Conservation (phyloP, 2,113 vertebrate genomes). For the Tautogolabrus adspersus region DNA sequence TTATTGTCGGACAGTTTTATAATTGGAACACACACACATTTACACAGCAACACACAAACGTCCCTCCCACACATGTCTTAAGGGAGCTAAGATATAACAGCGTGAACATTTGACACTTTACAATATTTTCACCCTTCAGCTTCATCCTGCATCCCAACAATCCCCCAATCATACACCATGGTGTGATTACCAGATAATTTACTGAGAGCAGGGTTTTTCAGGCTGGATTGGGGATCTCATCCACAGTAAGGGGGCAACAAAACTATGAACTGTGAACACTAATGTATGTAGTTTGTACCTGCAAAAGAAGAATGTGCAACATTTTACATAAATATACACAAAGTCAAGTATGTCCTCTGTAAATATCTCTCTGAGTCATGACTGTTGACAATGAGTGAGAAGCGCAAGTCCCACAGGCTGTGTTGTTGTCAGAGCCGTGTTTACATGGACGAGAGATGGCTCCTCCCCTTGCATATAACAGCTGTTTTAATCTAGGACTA, state of each 20-base stretch:
- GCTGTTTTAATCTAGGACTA: no score
- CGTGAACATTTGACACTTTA: constrained; percentile 44
- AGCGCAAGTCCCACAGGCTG: no score
- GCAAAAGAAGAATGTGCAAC: no score
- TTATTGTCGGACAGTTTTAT: constrained; percentile 72
- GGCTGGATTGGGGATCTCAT: constrained; percentile 3
- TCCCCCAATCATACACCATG: not conserved
- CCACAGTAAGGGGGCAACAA: constrained; percentile 7
- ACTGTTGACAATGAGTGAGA: no score
- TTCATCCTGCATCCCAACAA: not conserved
- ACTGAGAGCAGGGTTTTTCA: constrained; percentile 1
- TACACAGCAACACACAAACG: constrained; percentile 1
- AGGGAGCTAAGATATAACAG: constrained; percentile 24
- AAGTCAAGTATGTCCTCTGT: no score
- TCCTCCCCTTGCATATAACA: no score
- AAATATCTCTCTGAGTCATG: no score
- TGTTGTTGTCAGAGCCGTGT: no score
- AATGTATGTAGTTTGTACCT: no score
- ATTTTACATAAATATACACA: no score
- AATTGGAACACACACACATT: constrained; percentile 34
- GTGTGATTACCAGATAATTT: constrained; percentile 26
- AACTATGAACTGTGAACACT: not conserved
- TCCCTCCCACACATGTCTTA: constrained; percentile 2
- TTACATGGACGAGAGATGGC: no score
- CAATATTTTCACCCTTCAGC: constrained; percentile 7